These are phyloP conservation scores for Aporophyla nigra DNA, from an alignment of 2,888 invertebrate genomes.

Conservation along the genomic window DNA sequence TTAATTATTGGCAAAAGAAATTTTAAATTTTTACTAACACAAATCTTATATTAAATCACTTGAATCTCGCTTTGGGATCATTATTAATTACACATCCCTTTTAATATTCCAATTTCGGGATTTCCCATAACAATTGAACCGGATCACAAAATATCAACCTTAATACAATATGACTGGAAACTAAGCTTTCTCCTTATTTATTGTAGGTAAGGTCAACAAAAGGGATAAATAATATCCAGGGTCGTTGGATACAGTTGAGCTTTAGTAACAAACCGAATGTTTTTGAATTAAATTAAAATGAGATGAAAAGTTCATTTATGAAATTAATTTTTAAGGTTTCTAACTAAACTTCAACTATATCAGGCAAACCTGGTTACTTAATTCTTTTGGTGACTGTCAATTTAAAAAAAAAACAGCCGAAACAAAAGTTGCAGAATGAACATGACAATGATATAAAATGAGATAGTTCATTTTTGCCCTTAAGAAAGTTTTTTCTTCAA, in stretches of 20 bases:
- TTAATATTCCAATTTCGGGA: slow-evolving; percentile 47
- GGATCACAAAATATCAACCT: neutral
- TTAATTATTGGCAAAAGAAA: slow-evolving; percentile 57
- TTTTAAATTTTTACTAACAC: slow-evolving; percentile 21
- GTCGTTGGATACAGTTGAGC: no score
- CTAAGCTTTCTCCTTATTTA: neutral
- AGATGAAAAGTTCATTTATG: no score
- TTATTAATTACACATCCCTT: slow-evolving; percentile 55
- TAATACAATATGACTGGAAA: neutral
- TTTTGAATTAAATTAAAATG: no score
- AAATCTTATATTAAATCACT: slow-evolving; percentile 58
- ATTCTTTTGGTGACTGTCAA: no score
- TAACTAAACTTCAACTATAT: no score
- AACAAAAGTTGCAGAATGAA: neutral
- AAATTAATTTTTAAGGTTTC: no score
- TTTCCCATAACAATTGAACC: slow-evolving; percentile 35
- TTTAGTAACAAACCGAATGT: no score
- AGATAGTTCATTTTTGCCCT: neutral
- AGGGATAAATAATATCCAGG: no score
- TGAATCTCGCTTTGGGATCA: slow-evolving; percentile 63
- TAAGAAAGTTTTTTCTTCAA: no score
- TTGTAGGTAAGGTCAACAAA: neutral
- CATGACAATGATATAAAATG: neutral
- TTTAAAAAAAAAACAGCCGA: neutral
- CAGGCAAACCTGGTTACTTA: no score